Base-by-base conservation (phyloP, 2,113 vertebrate species). In the Uropsilus gracilis region DNA sequence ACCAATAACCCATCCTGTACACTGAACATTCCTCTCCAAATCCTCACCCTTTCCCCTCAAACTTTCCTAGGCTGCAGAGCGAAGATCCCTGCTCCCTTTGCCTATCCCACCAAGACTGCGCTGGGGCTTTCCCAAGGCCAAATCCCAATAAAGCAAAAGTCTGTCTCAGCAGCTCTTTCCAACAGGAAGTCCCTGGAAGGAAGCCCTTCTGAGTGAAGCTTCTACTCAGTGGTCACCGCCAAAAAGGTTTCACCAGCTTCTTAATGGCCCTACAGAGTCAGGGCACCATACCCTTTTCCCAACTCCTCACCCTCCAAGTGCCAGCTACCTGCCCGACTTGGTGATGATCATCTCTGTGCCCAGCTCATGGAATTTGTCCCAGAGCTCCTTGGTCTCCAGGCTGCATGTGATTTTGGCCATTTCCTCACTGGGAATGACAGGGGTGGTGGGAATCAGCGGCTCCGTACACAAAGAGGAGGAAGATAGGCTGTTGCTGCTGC, bases 331-430 rank as follows among this genome's bases (percentile, higher is more conserved):
- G 87, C 99, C 99, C 0, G 99, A 99, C 97, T 99, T 99, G 90
- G 99, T 99, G 97, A 99, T 99, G 98, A 99, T 99, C 99, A 99
- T 99, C 98, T 99, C 99, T 0, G 99, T 99, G 39, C 99, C 99
- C 90, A 99, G 98, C 0, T 99, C 99, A 53, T 99, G 99, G 72
- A 99, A 99, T 78, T 99, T 99, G 98, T 99, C 99, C 99, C 99
- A 99, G 76, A 99, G 99, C 82, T 99, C 99, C 95, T 99, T 99
- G 94, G 99, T 99, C 97, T 99, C 99, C 95, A 99, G 97, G 96
- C 98, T 99, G 99, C 99, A 99, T 72, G 98, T 98, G 96, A 99
- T 99, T 98, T 99, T 99, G 64, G 99, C 99, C 99, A 99, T 99
- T 97, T 99, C 99, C 98, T 99, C 99, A 77, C 99, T 99, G 68